Base-by-base conservation (phyloP, 2,888 invertebrate genomes). In the Drosophila basisetae region DNA sequence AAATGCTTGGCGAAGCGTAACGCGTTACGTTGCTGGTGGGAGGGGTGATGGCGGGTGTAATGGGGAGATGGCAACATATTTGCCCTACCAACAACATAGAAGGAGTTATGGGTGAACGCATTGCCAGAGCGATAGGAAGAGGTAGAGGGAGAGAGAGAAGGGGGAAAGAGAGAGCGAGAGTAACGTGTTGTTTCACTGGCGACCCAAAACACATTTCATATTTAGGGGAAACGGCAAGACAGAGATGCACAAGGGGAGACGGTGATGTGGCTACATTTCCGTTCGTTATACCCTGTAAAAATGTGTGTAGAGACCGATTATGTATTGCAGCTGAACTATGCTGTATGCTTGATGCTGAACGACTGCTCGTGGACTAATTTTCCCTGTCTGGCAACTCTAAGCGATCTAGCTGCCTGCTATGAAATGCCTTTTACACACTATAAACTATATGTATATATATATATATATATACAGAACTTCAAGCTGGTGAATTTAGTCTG, bases 1-100 rank as follows among this genome's bases (percentile, higher is more conserved):
- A 73, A 83, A 62, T 84, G 80, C n/a, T 74, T 82, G 84, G 18
- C 90, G 80, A 76, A 78, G 84, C 84, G 75, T 82, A 75, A 87
- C 90, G 58, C 37, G 54, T 37, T 35, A 41, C 47, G 50, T 33
- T 37, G 37, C 33, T n/a, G 18, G 52, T 55, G 31, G 30, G 37
- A 25, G 41, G 64, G 54, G 31, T 2, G 31, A 4, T 13, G 33
- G 13, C 13, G 61, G 35, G 10, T 16, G 25, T 47, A n/a, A 22
- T 22, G 49, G 53, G 39, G 47, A 54, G 60, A 64, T 16, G 54
- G 56, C 18, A 52, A 52, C 35, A 11, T 22, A 37, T 61, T 53
- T 63, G 72, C 67, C 53, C 63, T 49, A 35, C 18, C 33, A 43
- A 37, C 54, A 49, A 30, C 43, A 58, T 31, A 7, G 53, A 52